These are phyloP conservation scores for Murina feae DNA, from an alignment of 2,113 vertebrate species.

Conservation along the genomic window DNA sequence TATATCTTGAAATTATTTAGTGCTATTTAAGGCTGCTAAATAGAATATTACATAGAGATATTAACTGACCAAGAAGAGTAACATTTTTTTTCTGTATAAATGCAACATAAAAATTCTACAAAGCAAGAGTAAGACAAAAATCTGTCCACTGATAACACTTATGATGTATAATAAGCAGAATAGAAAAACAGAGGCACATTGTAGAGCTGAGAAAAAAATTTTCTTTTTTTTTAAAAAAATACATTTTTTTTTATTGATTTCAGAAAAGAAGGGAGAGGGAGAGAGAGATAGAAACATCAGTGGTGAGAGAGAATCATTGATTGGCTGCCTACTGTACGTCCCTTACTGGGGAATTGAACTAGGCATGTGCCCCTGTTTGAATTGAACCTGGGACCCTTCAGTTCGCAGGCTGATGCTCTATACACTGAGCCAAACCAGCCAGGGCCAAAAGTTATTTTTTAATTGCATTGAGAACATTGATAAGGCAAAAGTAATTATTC, in stretches of 20 bases:
- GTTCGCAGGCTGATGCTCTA: too few relatives aligned
- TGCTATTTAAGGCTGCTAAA: not conserved
- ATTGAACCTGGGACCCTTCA: too few relatives aligned
- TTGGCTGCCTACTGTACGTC: too few relatives aligned
- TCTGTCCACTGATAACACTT: not conserved
- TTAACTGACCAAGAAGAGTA: not conserved
- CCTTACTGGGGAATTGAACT: too few relatives aligned
- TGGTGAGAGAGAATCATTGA: too few relatives aligned
- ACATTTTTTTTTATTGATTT: too few relatives aligned
- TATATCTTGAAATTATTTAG: not conserved
- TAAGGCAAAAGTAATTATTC: not conserved
- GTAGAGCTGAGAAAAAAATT: not conserved
- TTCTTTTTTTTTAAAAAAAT: not conserved
- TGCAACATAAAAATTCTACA: conserved; percentile 5
- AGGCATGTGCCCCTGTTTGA: too few relatives aligned
- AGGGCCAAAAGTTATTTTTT: not conserved
- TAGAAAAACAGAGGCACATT: not conserved
- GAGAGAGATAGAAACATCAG: too few relatives aligned
- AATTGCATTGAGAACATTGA: not conserved
- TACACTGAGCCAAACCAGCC: too few relatives aligned
- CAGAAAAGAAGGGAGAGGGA: too few relatives aligned
- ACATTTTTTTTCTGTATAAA: not conserved
- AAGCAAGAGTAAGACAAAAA: conserved; percentile 8
- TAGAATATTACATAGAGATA: not conserved
- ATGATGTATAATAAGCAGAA: not conserved